Percentiles rank a stretch among this genome's conserved stretches.
These are phyloP conservation scores for Steinernema carpocapsae DNA, from an alignment of 2,888 invertebrate genomes.

Conservation along the genomic window DNA sequence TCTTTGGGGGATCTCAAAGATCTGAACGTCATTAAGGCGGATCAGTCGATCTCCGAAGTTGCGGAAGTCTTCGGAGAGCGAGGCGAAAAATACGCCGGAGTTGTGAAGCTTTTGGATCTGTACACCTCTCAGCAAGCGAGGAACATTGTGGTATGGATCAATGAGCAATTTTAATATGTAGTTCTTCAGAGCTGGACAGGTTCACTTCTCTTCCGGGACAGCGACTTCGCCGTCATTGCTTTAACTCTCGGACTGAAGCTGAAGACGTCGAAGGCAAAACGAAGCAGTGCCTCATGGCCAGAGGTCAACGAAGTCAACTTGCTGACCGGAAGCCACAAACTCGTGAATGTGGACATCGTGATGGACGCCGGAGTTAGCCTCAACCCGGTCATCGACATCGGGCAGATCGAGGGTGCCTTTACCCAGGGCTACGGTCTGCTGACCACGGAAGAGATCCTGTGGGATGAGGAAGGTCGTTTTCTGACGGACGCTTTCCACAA, in stretches of 20 bases:
- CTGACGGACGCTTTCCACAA: slow-evolving; percentile 86
- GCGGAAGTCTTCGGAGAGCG: neutral
- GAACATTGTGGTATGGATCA: slow-evolving; percentile 47
- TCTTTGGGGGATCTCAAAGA: slow-evolving; percentile 66
- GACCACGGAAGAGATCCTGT: slow-evolving; percentile 85
- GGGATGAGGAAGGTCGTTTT: slow-evolving; percentile 81
- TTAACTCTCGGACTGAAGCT: slow-evolving; percentile 34
- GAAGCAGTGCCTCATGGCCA: too few relatives aligned
- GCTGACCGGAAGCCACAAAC: slow-evolving; percentile 88
- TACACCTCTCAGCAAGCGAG: slow-evolving; percentile 71
- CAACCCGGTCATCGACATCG: slow-evolving; percentile 94
- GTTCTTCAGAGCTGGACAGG: slow-evolving; percentile 50
- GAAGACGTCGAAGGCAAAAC: slow-evolving; percentile 11
- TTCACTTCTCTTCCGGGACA: slow-evolving; percentile 70
- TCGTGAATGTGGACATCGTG: slow-evolving; percentile 86
- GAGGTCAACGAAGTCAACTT: slow-evolving; percentile 87
- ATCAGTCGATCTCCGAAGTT: neutral
- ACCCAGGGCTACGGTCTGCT: slow-evolving; percentile 85
- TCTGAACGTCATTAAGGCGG: neutral
- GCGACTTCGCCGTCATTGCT: slow-evolving; percentile 40
- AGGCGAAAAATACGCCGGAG: neutral
- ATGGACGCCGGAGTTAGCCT: slow-evolving; percentile 94
- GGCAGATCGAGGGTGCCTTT: slow-evolving; percentile 93
- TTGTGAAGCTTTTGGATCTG: slow-evolving; percentile 33
- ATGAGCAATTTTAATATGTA: neutral